Evolutionary conservation across 2,888 invertebrate genomes (phyloP).

Genomic region (Trichogramma dendrolimi): DNA sequence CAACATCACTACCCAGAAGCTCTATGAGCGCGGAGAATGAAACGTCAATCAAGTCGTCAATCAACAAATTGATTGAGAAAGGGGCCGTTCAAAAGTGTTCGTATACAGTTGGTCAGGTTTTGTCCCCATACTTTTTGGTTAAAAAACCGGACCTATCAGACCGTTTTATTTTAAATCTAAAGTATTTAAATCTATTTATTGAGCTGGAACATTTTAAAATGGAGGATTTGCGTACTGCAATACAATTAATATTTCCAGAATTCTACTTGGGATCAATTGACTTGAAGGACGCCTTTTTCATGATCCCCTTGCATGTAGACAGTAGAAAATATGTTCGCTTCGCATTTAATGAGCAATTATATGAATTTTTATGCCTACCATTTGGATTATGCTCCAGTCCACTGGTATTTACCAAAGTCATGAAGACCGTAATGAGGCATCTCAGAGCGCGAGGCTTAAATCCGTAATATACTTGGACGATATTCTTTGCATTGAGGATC

Average conservation of each 20-base stretch:
- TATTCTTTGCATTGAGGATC: neutral
- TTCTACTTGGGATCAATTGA: neutral
- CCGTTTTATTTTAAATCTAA: slow-evolving; percentile 5
- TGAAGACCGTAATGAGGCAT: neutral
- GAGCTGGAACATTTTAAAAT: too few species aligned
- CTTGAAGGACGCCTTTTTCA: too few species aligned
- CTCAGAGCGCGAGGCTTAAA: neutral
- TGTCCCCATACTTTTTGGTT: neutral
- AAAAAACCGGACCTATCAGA: neutral
- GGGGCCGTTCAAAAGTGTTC: neutral
- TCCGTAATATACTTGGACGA: neutral
- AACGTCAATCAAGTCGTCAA: too few species aligned
- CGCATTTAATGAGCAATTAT: neutral
- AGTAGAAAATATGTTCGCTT: neutral
- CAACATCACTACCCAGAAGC: too few species aligned
- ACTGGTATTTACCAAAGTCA: neutral
- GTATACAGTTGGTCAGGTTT: neutral
- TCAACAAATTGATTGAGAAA: neutral
- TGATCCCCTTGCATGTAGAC: neutral
- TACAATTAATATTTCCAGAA: neutral
- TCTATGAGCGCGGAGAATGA: too few species aligned
- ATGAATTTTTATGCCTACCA: neutral
- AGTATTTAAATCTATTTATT: slow-evolving; percentile 3
- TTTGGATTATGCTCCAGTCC: neutral
- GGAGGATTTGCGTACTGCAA: too few species aligned